Percentiles rank a stretch among this genome's conserved stretches.
These are phyloP conservation scores for Temnothorax curvispinosus DNA, from an alignment of 1,140 invertebrate species.

Conservation along the genomic window DNA sequence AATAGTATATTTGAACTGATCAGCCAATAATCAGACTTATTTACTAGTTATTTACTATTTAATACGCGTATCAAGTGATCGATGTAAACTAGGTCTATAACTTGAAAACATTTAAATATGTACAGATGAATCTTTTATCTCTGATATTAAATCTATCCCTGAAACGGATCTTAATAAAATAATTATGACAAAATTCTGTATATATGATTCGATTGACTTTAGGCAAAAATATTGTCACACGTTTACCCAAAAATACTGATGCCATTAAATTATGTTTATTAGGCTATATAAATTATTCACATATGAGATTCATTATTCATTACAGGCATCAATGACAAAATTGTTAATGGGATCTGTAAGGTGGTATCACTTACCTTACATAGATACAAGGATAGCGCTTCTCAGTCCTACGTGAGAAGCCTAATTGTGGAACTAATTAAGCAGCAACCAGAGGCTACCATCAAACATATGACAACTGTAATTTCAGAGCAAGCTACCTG, in stretches of 20 bases:
- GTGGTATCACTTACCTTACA: conserved; percentile 90
- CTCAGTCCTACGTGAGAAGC: conserved; percentile 90
- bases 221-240: background rate
- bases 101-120: background rate
- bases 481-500: conserved; percentile 87
- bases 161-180: background rate
- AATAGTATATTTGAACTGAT: no score
- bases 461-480: conserved; percentile 89
- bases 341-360: conserved; percentile 92
- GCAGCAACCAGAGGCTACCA: conserved; percentile 89
- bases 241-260: background rate
- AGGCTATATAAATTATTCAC: background rate
- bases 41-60: no score
- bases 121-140: background rate
- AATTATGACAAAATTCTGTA: background rate
- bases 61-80: no score
- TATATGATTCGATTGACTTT: background rate
- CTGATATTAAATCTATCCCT: background rate
- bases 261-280: background rate
- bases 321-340: conserved; percentile 92
- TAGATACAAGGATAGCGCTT: conserved; percentile 92
- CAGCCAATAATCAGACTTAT: no score
- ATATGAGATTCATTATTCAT: conserved; percentile 11
- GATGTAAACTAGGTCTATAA: no score
- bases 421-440: conserved; percentile 89